Percentiles rank a stretch among this genome's conserved stretches.
These are phyloP conservation scores for Syngnathoides biaculeatus DNA, from an alignment of 2,113 vertebrate genomes.

Conservation along the genomic window DNA sequence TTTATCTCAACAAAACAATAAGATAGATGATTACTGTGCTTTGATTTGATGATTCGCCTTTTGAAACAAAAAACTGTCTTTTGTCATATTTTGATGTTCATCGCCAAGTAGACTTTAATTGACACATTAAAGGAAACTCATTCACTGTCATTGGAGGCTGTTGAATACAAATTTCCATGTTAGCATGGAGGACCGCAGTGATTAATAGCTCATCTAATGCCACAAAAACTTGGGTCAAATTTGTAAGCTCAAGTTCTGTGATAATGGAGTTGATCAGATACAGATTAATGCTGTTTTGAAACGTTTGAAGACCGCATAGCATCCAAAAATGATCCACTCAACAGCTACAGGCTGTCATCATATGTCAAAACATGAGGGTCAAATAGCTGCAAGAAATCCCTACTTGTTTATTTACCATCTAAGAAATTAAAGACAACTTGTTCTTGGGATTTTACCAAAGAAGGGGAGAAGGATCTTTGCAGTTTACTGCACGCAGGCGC, in stretches of 20 bases:
- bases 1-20: background rate
- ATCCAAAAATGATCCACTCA: background rate
- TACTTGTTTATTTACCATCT: slow-evolving; percentile 26
- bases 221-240: background rate
- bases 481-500: slow-evolving; percentile 11
- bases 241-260: background rate
- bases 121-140: background rate
- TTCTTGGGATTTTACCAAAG: slow-evolving; percentile 27
- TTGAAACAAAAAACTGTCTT: slow-evolving; percentile 9
- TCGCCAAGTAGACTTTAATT: background rate
- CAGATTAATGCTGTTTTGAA: background rate
- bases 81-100: background rate
- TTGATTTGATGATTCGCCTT: background rate
- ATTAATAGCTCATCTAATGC: background rate
- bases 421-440: slow-evolving; percentile 31
- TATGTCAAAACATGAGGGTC: slow-evolving; percentile 12
- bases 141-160: no score
- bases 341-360: slow-evolving; percentile 4
- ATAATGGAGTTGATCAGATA: background rate
- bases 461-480: slow-evolving; percentile 37
- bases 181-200: no score
- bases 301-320: background rate
- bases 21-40: background rate
- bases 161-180: no score
- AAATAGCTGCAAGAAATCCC: slow-evolving; percentile 12